Evolutionary conservation across 2,113 vertebrate species (phyloP).

Genomic region (Sturnira hondurensis): DNA sequence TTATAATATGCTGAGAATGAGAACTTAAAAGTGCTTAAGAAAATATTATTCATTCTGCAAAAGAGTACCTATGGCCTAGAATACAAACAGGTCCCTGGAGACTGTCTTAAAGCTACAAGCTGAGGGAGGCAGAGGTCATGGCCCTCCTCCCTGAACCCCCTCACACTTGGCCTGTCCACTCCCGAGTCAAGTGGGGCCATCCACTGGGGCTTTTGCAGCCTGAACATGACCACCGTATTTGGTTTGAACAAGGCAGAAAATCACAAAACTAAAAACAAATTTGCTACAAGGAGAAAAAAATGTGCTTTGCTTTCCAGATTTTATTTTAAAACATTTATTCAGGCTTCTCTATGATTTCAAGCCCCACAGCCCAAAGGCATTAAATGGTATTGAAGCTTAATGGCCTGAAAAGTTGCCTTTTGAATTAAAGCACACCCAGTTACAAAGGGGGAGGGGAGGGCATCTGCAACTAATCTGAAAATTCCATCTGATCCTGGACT

Average conservation of each 20-base stretch:
- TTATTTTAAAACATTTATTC: slow-evolving; percentile 64
- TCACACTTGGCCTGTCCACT: neutral
- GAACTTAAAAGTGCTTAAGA: slow-evolving; percentile 68
- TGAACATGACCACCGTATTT: neutral
- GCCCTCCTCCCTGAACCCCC: neutral
- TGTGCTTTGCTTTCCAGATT: slow-evolving; percentile 34
- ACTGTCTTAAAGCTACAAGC: slow-evolving; percentile 40
- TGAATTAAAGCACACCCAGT: slow-evolving; percentile 66
- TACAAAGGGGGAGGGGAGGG: neutral
- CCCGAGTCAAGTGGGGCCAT: neutral
- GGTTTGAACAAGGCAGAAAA: slow-evolving; percentile 40
- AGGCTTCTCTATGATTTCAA: slow-evolving; percentile 51
- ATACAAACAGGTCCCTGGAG: slow-evolving; percentile 60
- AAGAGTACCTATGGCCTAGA: slow-evolving; percentile 53
- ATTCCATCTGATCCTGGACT: slow-evolving; percentile 47
- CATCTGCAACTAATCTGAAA: slow-evolving; percentile 65
- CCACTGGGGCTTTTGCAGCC: neutral
- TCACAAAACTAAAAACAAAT: slow-evolving; percentile 46
- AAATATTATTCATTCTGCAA: slow-evolving; percentile 74
- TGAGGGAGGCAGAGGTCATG: slow-evolving; percentile 28
- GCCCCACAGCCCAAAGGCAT: slow-evolving; percentile 62
- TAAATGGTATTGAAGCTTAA: slow-evolving; percentile 66
- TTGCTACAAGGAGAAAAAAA: neutral
- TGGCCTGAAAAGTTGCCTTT: slow-evolving; percentile 66
- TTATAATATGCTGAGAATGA: slow-evolving; percentile 60